phyloP scores from a whole-genome alignment of 2,797 vertebrate species.

The Acridotheres tristis region DNA sequence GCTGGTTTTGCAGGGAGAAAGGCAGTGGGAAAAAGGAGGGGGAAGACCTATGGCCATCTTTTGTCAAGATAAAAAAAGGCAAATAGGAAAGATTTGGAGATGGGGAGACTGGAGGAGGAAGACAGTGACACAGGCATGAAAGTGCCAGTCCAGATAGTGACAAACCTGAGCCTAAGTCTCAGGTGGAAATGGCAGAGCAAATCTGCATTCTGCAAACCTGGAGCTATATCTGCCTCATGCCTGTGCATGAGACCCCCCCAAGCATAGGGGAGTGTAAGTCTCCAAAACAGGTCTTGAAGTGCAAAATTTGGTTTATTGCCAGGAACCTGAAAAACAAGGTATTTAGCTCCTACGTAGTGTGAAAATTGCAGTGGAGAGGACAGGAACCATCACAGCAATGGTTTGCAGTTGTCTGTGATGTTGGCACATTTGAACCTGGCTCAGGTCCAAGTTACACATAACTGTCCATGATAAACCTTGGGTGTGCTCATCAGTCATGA shows the following conservation, averaged over 20 bases:
- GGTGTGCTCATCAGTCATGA: not conserved
- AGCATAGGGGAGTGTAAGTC: not conserved
- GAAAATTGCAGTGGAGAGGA: not conserved
- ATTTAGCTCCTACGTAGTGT: not conserved
- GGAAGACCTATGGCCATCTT: not conserved
- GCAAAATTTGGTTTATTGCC: not conserved
- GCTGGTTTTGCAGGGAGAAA: not conserved
- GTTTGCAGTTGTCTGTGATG: not conserved
- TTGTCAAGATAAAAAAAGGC: not conserved
- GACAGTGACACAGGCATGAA: not conserved
- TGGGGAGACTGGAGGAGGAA: not conserved
- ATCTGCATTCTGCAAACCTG: not conserved
- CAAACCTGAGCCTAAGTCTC: not conserved
- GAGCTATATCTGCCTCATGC: not conserved
- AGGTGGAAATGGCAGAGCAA: not conserved
- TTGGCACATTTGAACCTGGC: rapidly evolving
- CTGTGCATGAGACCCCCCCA: not conserved
- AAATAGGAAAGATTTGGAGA: not conserved
- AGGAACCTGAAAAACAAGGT: not conserved
- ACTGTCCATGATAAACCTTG: not conserved
- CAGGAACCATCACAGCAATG: not conserved
- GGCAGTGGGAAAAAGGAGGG: not conserved
- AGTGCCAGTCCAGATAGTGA: not conserved
- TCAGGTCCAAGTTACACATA: not conserved
- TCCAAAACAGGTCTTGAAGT: not conserved